Evolutionary conservation across 2,113 vertebrate genomes (phyloP), one percentile per base, ranked within the genome.

Genomic region (Bubo scandiacus): DNA sequence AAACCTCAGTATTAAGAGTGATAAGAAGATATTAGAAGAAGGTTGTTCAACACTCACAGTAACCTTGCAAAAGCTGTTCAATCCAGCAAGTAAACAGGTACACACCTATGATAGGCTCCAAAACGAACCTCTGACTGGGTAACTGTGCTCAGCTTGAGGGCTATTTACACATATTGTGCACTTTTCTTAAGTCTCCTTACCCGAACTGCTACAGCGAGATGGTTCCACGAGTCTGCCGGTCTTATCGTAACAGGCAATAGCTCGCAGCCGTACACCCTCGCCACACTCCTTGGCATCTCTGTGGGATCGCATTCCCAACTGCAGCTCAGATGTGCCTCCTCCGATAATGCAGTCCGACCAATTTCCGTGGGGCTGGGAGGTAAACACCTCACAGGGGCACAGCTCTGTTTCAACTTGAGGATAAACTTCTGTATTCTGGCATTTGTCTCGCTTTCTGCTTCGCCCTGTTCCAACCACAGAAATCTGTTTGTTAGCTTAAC

Each of bases 391-490:
- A 36, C 99, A 99, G 57, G 99, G 98, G 97, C 99, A 99, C 1
- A 58, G 75, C 91, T 99, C 98, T 0, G 97, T 98, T 95, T 99
- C 99, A 63, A 98, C 97, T 87, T 99, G 97, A 23, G 99, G 99
- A 94, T 99, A 98, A 75, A 98, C 23, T 62, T 98, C 96, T 9
- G 98, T 93, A 71, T 99, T 98, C 65, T 99, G 98, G 97, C 99
- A 99, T 66, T 97, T 99, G 71, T 99, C 99, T 94, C 98, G 98
- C 98, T 99, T 99, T 93, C 98, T 99, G 98, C 99, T 99, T 97
- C 99, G 98, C 81, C 99, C 99, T 99, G 97, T 93, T 96, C 52
- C 95, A 92, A 97, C 6, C 97, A 93, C 61, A 97, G 86, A 97
- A 74, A 97, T 32, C 91, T 25, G 62, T 61, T 51, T 9, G 74